Conservation (phyloP, 2,797 vertebrate species). For the Anniella stebbinsi region DNA sequence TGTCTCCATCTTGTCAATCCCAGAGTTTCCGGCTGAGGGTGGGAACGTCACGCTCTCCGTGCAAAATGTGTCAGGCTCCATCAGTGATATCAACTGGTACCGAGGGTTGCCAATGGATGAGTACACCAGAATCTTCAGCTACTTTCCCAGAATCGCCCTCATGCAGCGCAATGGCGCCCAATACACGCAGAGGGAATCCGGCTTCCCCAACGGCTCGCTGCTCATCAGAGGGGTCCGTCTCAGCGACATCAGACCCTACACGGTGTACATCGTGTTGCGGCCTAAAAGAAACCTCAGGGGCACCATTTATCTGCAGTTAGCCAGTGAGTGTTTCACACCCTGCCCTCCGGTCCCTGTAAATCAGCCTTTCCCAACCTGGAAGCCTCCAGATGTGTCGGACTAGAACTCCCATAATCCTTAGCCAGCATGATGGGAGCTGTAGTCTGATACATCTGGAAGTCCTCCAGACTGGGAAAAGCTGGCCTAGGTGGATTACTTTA, state of each 20-base stretch:
- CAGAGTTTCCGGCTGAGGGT: neutral
- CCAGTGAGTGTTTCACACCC: neutral
- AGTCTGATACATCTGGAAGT: too few species aligned
- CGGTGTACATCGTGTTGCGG: neutral
- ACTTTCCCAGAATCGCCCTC: neutral
- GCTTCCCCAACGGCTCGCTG: conserved; percentile 27
- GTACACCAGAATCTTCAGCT: neutral
- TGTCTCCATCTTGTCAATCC: neutral
- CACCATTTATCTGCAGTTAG: neutral
- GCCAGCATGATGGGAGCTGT: too few species aligned
- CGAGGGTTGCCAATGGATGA: neutral
- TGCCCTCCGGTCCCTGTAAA: too few species aligned
- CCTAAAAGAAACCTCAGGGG: neutral
- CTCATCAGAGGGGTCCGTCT: neutral
- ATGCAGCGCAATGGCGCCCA: conserved; percentile 2
- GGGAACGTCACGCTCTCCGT: neutral
- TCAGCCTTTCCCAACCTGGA: too few species aligned
- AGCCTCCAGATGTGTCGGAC: too few species aligned
- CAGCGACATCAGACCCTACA: neutral
- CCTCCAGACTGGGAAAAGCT: too few species aligned
- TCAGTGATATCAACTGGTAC: conserved; percentile 7
- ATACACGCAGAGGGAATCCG: neutral
- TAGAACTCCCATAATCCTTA: too few species aligned
- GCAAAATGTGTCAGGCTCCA: neutral
- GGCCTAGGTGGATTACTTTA: too few species aligned